A percentile compares a stretch with the other conserved stretches of the same genome.
Conservation (phyloP, 35 echinoderm and acorn worm species). For the Patiria miniata region DNA sequence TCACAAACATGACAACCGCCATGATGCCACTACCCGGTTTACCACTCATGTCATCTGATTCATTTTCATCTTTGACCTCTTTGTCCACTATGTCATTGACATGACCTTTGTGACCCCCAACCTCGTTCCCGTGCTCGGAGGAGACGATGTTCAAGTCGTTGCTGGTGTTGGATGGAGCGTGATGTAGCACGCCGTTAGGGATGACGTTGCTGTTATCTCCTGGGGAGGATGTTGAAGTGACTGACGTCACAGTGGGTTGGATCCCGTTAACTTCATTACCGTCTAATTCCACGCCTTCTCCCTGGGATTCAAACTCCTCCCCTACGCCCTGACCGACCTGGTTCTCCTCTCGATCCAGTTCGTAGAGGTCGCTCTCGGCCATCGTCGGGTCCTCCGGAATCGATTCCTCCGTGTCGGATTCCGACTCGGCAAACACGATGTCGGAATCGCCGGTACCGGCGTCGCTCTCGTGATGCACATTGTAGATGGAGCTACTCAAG, state of each 20-base stretch:
- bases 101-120: constrained; percentile 4
- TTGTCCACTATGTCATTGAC: not conserved
- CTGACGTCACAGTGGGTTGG: not conserved
- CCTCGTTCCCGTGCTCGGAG: not conserved
- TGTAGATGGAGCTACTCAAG: not conserved
- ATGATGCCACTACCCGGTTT: not conserved
- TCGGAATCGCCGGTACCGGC: not conserved
- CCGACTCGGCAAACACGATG: not conserved
- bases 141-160: constrained; percentile 19
- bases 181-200: not conserved
- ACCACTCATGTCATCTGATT: not conserved
- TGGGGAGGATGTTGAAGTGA: not conserved
- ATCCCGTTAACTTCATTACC: not conserved
- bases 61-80: not conserved
- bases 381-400: not conserved
- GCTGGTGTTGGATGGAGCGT: not conserved
- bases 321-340: not conserved
- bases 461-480: not conserved
- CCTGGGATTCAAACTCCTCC: not conserved
- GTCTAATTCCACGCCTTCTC: not conserved
- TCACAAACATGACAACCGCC: constrained; percentile 1
- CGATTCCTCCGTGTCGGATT: not conserved
- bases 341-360: not conserved
- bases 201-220: not conserved
- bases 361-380: not conserved